Percentiles rank a stretch among this genome's conserved stretches.
phyloP scores from a whole-genome alignment of 1,140 invertebrate species.

The Monomorium pharaonis region DNA sequence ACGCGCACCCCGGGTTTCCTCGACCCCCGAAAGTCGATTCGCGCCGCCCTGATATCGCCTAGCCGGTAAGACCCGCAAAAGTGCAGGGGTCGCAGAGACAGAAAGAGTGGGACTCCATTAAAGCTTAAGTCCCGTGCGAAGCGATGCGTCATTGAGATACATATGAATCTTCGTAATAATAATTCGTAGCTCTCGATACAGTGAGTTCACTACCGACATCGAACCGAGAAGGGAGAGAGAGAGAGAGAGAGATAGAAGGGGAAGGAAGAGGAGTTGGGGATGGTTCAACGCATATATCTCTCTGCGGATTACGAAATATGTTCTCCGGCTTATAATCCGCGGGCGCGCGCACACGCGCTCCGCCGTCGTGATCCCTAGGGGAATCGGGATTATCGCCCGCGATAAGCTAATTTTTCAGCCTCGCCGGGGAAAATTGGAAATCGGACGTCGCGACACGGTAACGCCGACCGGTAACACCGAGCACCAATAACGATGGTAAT shows the following conservation, averaged over 20 bases:
- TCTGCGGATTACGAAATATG: slow-evolving; percentile 84
- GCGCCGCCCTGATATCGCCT: not conserved
- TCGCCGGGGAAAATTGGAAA: slow-evolving; percentile 65
- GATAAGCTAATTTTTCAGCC: slow-evolving; percentile 83
- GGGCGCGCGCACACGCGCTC: slow-evolving; percentile 76
- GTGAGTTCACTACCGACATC: not conserved
- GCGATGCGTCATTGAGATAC: slow-evolving; percentile 83
- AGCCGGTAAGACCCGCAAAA: slow-evolving; percentile 8
- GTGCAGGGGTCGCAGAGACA: not conserved
- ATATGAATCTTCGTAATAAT: slow-evolving; percentile 81
- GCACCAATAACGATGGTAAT: slow-evolving; percentile 68
- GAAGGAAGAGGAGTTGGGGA: slow-evolving; percentile 36
- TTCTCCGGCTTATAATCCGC: slow-evolving; percentile 77
- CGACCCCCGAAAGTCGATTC: slow-evolving; percentile 6
- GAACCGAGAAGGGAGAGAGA: not conserved
- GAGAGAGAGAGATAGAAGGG: no score
- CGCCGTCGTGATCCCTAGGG: slow-evolving; percentile 71
- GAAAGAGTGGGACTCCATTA: slow-evolving; percentile 79
- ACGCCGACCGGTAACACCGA: slow-evolving; percentile 45
- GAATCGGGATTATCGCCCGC: slow-evolving; percentile 79
- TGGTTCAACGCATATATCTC: slow-evolving; percentile 57
- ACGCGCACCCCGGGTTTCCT: not conserved
- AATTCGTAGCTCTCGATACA: slow-evolving; percentile 74
- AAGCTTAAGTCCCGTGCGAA: slow-evolving; percentile 84
- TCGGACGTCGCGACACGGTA: slow-evolving; percentile 48